Conservation (phyloP, 1,140 invertebrate species). For the Dinoponera quadriceps region DNA sequence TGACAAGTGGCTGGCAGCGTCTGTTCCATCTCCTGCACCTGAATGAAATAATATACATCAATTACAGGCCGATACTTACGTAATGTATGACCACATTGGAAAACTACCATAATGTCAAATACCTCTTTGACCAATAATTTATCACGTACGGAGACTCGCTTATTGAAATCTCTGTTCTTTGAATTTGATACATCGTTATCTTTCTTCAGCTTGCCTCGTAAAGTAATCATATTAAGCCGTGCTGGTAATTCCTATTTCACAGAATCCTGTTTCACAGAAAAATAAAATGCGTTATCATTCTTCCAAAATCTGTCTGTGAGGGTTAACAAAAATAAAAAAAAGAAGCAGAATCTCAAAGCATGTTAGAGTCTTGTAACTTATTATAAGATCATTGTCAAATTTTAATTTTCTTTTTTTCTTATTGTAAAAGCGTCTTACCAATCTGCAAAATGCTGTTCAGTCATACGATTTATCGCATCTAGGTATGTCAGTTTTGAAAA, state of each 20-base stretch:
- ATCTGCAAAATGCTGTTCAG: no score
- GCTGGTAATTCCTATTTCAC: slow-evolving; percentile 22
- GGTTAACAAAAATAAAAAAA: background rate
- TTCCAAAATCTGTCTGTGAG: background rate
- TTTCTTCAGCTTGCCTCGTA: slow-evolving; percentile 93
- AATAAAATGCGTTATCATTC: background rate
- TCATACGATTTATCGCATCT: no score
- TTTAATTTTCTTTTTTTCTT: no score
- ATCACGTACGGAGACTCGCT: slow-evolving; percentile 93
- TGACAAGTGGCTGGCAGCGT: slow-evolving; percentile 93
- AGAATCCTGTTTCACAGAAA: no score
- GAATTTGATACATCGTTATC: slow-evolving; percentile 85
- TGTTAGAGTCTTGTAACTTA: slow-evolving; percentile 9
- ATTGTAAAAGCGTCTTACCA: no score
- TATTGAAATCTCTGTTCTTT: slow-evolving; percentile 82
- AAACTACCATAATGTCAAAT: slow-evolving; percentile 59
- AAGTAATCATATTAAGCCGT: slow-evolving; percentile 89
- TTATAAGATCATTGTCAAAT: background rate
- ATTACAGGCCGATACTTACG: slow-evolving; percentile 11
- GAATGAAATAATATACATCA: slow-evolving; percentile 54
- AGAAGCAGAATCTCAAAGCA: background rate
- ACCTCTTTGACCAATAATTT: slow-evolving; percentile 94
- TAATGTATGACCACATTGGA: slow-evolving; percentile 23
- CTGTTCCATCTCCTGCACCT: slow-evolving; percentile 96
- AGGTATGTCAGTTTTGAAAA: background rate